Evolutionary conservation across 2,113 vertebrate genomes (phyloP).

Genomic region (Poicephalus meyeri): DNA sequence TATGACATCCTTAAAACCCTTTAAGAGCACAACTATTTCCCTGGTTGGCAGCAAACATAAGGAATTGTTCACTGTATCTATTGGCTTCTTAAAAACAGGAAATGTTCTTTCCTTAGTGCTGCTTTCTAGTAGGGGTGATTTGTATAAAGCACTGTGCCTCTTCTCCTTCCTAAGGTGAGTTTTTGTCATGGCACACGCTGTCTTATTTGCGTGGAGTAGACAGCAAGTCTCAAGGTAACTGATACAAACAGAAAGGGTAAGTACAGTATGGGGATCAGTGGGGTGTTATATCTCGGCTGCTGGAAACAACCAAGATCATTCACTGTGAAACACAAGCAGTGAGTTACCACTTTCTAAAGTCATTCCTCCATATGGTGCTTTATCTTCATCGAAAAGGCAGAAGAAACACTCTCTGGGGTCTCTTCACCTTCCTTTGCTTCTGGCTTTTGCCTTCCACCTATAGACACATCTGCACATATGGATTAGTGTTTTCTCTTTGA

Average conservation of each 20-base stretch:
- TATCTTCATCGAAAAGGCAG: not conserved
- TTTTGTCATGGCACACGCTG: not conserved
- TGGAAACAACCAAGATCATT: not conserved
- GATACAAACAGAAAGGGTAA: not conserved
- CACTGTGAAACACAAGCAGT: not conserved
- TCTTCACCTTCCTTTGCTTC: not conserved
- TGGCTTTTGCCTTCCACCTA: not conserved
- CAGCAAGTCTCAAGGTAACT: not conserved
- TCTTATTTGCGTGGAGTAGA: not conserved
- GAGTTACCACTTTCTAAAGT: not conserved
- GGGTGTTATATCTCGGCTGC: not conserved
- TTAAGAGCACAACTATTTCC: not conserved
- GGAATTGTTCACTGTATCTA: not conserved
- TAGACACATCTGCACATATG: not conserved
- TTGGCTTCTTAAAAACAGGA: constrained; percentile 52
- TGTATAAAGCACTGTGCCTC: not conserved
- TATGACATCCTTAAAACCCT: not conserved
- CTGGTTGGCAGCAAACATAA: constrained; percentile 23
- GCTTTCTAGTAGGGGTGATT: not conserved
- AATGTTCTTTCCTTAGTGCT: constrained; percentile 12
- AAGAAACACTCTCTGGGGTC: not conserved
- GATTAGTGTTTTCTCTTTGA: not conserved
- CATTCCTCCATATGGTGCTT: not conserved
- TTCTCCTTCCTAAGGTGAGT: not conserved
- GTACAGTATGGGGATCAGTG: not conserved